phyloP scores from a whole-genome alignment of 2,888 invertebrate species.

The Platerodrilus igneus region DNA sequence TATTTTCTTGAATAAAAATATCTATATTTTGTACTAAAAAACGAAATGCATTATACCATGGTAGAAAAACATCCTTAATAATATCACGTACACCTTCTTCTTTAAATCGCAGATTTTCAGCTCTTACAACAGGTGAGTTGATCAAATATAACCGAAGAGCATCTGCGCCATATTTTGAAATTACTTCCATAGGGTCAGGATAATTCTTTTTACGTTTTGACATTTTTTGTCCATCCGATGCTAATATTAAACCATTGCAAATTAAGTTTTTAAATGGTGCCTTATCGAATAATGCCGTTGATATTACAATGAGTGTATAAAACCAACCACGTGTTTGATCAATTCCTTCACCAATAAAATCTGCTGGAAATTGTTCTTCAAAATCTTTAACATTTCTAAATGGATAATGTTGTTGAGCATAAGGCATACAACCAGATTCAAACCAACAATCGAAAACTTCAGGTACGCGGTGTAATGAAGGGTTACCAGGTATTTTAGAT shows the following conservation, averaged over 20 bases:
- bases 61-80: constrained; percentile 94
- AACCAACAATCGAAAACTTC: constrained; percentile 99
- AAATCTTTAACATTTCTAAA: constrained; percentile 89
- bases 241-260: constrained; percentile 91
- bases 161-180: constrained; percentile 93
- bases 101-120: constrained; percentile 93
- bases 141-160: constrained; percentile 93
- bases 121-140: constrained; percentile 96
- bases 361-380: constrained; percentile 90
- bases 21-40: constrained; percentile 93
- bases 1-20: constrained; percentile 63
- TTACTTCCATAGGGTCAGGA: constrained; percentile 91
- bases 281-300: constrained; percentile 91
- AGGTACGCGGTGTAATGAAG: constrained; percentile 76
- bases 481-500: constrained; percentile 75
- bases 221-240: constrained; percentile 99
- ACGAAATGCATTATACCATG: constrained; percentile 92
- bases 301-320: constrained; percentile 95
- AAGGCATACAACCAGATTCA: constrained; percentile 99
- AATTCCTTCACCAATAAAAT: constrained; percentile 99
- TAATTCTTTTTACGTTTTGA: constrained; percentile 98
- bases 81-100: constrained; percentile 96
- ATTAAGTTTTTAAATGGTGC: constrained; percentile 98
- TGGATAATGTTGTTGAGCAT: constrained; percentile 93
- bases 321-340: constrained; percentile 99